Conservation (phyloP, 2,113 vertebrate species). For the Carassius gibelio region DNA sequence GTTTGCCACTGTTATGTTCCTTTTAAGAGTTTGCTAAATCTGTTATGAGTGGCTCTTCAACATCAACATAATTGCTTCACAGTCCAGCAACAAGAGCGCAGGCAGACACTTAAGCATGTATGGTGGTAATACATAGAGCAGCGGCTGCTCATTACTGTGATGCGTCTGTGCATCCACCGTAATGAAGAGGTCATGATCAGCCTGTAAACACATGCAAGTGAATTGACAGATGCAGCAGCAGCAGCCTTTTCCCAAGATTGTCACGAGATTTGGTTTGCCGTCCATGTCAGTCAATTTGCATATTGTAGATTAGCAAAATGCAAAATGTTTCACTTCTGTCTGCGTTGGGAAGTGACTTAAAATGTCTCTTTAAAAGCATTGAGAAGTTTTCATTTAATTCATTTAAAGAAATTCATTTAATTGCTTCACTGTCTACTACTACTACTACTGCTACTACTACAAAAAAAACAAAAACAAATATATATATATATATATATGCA, state of each 20-base stretch:
- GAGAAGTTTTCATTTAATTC: not conserved
- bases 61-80: conserved; percentile 28
- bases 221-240: not conserved
- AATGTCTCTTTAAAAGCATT: not conserved
- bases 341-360: not conserved
- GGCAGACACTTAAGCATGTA: not conserved
- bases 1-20: conserved; percentile 28
- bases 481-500: no score
- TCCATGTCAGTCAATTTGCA: not conserved
- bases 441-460: not conserved
- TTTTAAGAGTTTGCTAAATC: conserved; percentile 37
- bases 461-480: no score
- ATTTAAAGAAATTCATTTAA: not conserved
- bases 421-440: not conserved
- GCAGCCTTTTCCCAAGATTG: not conserved
- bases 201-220: not conserved
- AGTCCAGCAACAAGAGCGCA: not conserved
- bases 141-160: conserved; percentile 23
- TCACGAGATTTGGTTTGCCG: not conserved
- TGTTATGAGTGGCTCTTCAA: conserved; percentile 31
- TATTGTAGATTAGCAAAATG: not conserved
- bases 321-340: not conserved
- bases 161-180: conserved; percentile 17
- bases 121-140: conserved; percentile 2
- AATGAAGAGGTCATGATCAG: conserved; percentile 7